phyloP scores from a whole-genome alignment of 2,113 vertebrate species.

The Rhegmatorhina hoffmannsi region DNA sequence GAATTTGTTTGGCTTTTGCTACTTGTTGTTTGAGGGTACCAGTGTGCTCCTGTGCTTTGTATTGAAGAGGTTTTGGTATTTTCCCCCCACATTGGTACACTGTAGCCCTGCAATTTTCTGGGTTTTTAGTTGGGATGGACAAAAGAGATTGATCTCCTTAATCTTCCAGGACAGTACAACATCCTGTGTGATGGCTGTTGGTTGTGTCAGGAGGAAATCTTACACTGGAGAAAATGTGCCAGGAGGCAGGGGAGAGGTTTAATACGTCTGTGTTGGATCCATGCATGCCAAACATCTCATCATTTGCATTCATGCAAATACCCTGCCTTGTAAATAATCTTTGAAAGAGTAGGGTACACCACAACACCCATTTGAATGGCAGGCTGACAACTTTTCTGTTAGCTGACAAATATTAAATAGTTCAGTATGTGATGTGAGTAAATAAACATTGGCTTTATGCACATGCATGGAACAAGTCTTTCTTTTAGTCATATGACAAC shows the following conservation, averaged over 20 bases:
- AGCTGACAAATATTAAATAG: neutral
- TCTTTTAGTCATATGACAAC: neutral
- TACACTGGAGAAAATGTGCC: neutral
- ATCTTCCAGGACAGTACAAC: fast-evolving
- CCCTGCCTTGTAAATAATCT: neutral
- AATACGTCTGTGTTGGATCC: neutral
- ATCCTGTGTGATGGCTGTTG: neutral
- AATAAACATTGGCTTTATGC: neutral
- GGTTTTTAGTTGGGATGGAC: neutral
- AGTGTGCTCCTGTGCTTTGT: neutral
- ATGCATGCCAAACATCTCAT: neutral
- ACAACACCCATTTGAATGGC: neutral
- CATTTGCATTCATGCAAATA: neutral
- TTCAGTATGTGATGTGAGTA: neutral
- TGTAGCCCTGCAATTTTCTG: neutral
- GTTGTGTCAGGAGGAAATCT: neutral
- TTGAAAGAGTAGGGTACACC: neutral
- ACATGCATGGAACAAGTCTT: neutral
- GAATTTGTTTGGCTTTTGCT: neutral
- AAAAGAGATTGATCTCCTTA: neutral
- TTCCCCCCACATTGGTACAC: neutral
- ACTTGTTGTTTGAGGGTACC: neutral
- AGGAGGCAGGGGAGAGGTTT: neutral
- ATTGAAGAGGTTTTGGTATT: neutral
- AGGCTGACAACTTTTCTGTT: neutral